A percentile compares a stretch with the other conserved stretches of the same genome.
These are phyloP conservation scores for Orgyia antiqua DNA, from an alignment of 2,888 invertebrate species.

Conservation along the genomic window DNA sequence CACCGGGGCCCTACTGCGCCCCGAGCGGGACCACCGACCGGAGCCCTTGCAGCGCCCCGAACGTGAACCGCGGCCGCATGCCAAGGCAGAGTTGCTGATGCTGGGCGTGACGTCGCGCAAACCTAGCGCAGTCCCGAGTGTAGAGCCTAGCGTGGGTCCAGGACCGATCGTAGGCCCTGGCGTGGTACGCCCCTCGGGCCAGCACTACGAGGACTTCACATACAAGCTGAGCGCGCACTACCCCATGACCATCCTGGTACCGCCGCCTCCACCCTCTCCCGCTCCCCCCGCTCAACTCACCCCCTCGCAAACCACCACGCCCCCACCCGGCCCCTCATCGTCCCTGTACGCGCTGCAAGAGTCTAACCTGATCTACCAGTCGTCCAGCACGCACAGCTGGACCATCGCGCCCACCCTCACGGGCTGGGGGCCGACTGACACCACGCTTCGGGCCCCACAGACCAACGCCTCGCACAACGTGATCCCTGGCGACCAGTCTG, in stretches of 20 bases:
- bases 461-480: constrained; percentile 61
- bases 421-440: constrained; percentile 71
- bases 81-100: constrained; percentile 83
- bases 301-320: constrained; percentile 29
- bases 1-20: constrained; percentile 62
- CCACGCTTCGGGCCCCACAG: constrained; percentile 42
- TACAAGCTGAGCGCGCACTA: constrained; percentile 73
- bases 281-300: constrained; percentile 55
- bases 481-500: constrained; percentile 48
- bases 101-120: constrained; percentile 84
- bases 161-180: constrained; percentile 34
- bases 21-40: constrained; percentile 90
- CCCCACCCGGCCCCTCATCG: constrained; percentile 34
- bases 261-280: constrained; percentile 80
- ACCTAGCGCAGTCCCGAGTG: constrained; percentile 77
- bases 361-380: constrained; percentile 81
- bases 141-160: constrained; percentile 43
- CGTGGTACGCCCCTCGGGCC: constrained; percentile 38
- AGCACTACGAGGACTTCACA: constrained; percentile 71
- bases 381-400: constrained; percentile 77
- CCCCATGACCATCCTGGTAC: constrained; percentile 83
- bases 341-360: constrained; percentile 78
- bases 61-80: constrained; percentile 67
- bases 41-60: constrained; percentile 81
- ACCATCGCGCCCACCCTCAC: constrained; percentile 46